Evolutionary conservation across 2,797 vertebrate species (phyloP), one percentile per base, ranked within the genome.

Genomic region (Ctenosaura bakeri): DNA sequence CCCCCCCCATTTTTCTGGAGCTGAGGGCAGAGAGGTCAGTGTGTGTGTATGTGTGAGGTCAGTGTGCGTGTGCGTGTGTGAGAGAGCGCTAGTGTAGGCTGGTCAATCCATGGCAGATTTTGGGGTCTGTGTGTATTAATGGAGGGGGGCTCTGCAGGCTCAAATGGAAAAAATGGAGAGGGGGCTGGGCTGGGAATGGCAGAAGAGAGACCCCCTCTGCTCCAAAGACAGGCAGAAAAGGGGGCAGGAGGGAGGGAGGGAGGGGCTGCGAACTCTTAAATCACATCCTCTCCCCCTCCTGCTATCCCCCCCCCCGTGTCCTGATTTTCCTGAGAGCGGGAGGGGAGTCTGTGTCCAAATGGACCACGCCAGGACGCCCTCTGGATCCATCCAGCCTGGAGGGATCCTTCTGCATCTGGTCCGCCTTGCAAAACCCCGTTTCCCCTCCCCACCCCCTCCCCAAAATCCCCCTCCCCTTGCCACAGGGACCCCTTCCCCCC

Each of bases 101-200:
- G 73, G 73, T 74, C 16, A 20, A 2, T 20, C 13, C 50, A 20
- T 14, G 50, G 77, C 22, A 50, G 38, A 50, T 26, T 13, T 5
- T 5, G 50, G 78, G 4, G 0, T 24, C 7, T 13, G 0, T 7
- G 9, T 0, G 3, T 66, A 2, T 18, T 3, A 84, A 50, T 66
- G 64, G 20, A 38, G 42, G 62, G 38, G 5, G 1, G 4, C 26
- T 2, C 4, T 29, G 24, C 20, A 50, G 14, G 2, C 38, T 32
- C 18, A 18, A 76, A 78, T 24, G 6, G 42, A 62, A 32, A 35
- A 14, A 56, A 22, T 42, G 54, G 26, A 24, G 4, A 59, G 4
- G 8, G 3, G 6, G 24, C n/a, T 22, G 32, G 42, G 56, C 7
- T 14, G 16, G 22, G 62, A 7, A 42, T 69, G 69, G 1, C 0